Evolutionary conservation across 2,888 invertebrate genomes (phyloP), one percentile per base, ranked within the genome.

Genomic region (Campaea margaritaria): DNA sequence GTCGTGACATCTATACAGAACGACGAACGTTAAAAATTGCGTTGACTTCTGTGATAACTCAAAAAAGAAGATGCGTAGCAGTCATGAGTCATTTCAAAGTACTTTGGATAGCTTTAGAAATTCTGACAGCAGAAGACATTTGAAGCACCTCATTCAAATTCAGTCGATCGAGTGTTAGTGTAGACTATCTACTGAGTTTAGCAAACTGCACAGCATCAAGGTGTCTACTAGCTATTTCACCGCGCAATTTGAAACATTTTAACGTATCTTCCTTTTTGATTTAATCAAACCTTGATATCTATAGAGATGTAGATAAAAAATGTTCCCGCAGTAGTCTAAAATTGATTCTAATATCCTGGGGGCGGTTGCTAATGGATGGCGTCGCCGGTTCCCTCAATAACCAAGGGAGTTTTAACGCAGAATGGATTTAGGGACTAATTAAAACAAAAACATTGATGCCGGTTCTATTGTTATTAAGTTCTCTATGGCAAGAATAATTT

Each of bases 281-380:
- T n/a, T 12, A 36, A 1, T 15, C 46, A 15, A 10, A 46, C 12
- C 28, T 15, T 11, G 14, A 34, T 36, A 34, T 28, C n/a, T 49
- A 49, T 28, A 14, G 3, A 41, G 27, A 47, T 28, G 41, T 49
- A 49, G 38, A 44, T 39, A 58, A 50, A 59, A 44, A 58, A 31
- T 43, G 13, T 45, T 43, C 9, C 14, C 28, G 7, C 41, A 41
- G 44, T 27, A 39, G 49, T 44, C 49, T 59, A 50, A 60, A 60
- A 55, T 60, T 55, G 60, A 50, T 51, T 60, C 31, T 51, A 51
- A 60, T 60, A 60, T 55, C 41, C 50, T 43, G 46, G 41, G 55
- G 60, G 55, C 41, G 54, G 54, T 41, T 39, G 49, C 54, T 60
- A 55, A 55, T 55, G 54, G 60, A 55, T 36, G 46, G 41, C 16